Percentiles rank a stretch among this genome's conserved stretches.
Evolutionary conservation across 2,797 vertebrate species (phyloP).

Genomic region (Argya squamiceps): DNA sequence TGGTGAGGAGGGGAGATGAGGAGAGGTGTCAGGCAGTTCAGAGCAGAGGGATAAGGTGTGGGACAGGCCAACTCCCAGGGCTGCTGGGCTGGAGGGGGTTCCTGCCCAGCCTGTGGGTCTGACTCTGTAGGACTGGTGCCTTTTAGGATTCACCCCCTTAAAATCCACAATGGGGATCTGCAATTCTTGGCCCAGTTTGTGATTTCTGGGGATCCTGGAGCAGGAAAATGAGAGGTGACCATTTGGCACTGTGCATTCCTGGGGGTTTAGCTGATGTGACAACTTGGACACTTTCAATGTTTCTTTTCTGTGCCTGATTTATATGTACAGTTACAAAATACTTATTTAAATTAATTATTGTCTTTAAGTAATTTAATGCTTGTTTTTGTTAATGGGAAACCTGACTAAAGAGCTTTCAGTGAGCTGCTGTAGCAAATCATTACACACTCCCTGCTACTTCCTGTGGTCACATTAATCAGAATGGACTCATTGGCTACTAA

Average conservation of each 20-base stretch:
- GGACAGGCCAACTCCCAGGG: not conserved
- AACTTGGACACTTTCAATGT: not conserved
- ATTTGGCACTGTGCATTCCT: not conserved
- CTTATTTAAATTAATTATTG: slow-evolving; percentile 47
- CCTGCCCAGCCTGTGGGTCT: not conserved
- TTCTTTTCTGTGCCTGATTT: not conserved
- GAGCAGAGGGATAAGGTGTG: not conserved
- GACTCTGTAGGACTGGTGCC: not conserved
- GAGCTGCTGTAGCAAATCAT: slow-evolving; percentile 40
- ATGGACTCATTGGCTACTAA: slow-evolving; percentile 49
- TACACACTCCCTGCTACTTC: slow-evolving; percentile 48
- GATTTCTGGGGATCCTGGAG: not conserved
- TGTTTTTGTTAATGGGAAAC: slow-evolving; percentile 60
- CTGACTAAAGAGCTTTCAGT: slow-evolving; percentile 50
- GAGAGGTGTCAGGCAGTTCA: not conserved
- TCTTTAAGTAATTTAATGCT: slow-evolving; percentile 44
- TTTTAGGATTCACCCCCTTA: not conserved
- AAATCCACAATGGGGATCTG: not conserved
- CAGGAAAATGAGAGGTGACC: not conserved
- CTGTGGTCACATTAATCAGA: slow-evolving; percentile 45
- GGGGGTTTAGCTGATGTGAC: not conserved
- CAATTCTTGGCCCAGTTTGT: fast-evolving
- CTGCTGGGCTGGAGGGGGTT: not conserved
- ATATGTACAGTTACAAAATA: not conserved
- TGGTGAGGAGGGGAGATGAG: not conserved